phyloP scores from a whole-genome alignment of 2,113 vertebrate species.

The Pangasianodon gigas region DNA sequence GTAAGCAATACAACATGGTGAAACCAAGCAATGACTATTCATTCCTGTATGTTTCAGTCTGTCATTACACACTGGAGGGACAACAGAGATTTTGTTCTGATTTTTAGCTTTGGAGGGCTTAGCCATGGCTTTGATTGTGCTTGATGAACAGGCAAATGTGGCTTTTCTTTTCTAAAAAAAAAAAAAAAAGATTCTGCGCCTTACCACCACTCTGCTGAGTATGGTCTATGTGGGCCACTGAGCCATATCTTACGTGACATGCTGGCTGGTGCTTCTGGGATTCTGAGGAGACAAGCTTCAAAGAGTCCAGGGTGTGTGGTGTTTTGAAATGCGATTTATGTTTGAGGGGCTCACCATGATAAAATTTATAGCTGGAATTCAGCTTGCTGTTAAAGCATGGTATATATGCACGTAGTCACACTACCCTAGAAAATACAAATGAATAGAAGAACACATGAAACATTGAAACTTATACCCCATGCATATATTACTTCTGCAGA shows the following conservation, averaged over 20 bases:
- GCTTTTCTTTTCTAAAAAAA: no score
- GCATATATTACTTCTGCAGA: not conserved
- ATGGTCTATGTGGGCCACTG: not conserved
- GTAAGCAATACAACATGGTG: not conserved
- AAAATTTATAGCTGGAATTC: conserved; percentile 5
- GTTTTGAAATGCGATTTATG: conserved; percentile 6
- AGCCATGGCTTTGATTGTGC: not conserved
- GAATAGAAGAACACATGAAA: not conserved
- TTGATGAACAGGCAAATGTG: not conserved
- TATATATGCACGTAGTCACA: not conserved
- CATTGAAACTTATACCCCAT: not conserved
- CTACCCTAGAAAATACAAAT: not conserved
- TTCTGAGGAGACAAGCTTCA: conserved; percentile 1
- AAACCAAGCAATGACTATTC: not conserved
- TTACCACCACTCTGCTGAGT: not conserved
- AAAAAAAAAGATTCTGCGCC: not conserved
- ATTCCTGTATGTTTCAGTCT: not conserved
- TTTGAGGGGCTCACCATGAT: not conserved
- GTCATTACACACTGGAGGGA: not conserved
- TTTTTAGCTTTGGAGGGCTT: not conserved
- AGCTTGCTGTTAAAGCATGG: not conserved
- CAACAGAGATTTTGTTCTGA: not conserved
- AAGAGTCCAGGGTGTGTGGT: not conserved
- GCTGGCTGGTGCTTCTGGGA: not conserved
- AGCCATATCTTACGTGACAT: not conserved